phyloP scores from a whole-genome alignment of 2,888 invertebrate genomes.

The Phlogophora meticulosa region DNA sequence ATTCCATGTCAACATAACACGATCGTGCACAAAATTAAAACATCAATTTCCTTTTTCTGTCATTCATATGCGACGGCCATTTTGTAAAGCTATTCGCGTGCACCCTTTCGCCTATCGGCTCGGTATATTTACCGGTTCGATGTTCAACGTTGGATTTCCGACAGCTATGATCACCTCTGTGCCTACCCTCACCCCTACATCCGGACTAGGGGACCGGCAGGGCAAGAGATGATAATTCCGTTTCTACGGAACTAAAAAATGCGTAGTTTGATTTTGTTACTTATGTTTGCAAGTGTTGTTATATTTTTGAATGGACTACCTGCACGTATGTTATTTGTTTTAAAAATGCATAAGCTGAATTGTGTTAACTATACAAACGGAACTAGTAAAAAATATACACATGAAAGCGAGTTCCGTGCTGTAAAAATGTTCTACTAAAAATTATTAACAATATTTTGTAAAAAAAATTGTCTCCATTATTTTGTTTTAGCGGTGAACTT shows the following conservation, averaged over 20 bases:
- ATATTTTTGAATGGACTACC: background rate
- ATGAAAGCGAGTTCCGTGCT: no score
- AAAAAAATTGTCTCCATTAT: no score
- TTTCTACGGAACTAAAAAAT: constrained; percentile 23
- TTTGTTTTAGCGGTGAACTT: no score
- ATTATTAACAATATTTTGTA: no score
- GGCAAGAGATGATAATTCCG: constrained; percentile 34
- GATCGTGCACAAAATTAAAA: constrained; percentile 29
- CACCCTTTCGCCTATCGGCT: constrained; percentile 35
- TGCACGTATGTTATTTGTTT: background rate
- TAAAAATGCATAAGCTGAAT: background rate
- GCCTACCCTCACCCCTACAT: constrained; percentile 37
- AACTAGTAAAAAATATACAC: no score
- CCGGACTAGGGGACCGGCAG: constrained; percentile 24
- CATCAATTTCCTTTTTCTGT: constrained; percentile 10
- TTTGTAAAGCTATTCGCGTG: constrained; percentile 30
- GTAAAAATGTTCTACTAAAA: no score
- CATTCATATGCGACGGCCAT: constrained; percentile 16
- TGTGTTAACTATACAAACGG: background rate
- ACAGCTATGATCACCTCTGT: constrained; percentile 47
- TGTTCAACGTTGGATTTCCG: constrained; percentile 54
- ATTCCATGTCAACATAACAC: background rate
- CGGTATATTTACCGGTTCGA: constrained; percentile 47
- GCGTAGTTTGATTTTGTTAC: constrained; percentile 10
- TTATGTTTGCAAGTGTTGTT: background rate